Conservation (phyloP, 2,113 vertebrate species). For the Rhombomys opimus region DNA sequence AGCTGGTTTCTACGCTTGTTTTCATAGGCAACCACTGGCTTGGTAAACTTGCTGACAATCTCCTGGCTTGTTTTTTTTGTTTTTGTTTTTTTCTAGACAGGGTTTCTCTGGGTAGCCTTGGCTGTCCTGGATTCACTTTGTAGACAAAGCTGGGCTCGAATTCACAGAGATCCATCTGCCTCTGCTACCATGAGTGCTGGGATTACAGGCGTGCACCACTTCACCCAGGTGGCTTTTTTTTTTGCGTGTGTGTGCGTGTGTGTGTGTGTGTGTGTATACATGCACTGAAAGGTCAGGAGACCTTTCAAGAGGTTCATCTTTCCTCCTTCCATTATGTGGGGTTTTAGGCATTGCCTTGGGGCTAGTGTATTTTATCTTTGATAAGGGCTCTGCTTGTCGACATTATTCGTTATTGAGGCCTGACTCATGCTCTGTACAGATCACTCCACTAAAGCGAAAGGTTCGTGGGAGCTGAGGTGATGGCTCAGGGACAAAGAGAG, state of each 20-base stretch:
- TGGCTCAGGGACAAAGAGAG: not conserved
- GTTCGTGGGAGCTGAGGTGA: not conserved
- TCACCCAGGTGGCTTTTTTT: not conserved
- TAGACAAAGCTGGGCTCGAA: too few species aligned
- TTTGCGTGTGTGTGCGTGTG: not conserved
- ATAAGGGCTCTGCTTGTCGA: accelerated
- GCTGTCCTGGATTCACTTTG: too few species aligned
- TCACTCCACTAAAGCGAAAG: not conserved
- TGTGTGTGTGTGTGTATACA: not conserved
- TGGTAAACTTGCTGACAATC: not conserved
- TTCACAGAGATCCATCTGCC: too few species aligned
- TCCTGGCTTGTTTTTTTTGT: not conserved
- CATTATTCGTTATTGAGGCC: not conserved
- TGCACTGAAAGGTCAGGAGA: not conserved
- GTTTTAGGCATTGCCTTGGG: not conserved
- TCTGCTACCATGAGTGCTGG: too few species aligned
- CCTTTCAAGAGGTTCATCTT: not conserved
- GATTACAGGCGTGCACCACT: too few species aligned
- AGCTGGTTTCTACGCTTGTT: too few species aligned
- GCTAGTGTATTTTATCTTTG: not conserved
- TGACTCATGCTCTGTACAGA: accelerated
- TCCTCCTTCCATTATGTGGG: not conserved
- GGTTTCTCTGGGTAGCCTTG: too few species aligned
- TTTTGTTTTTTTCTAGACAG: too few species aligned
- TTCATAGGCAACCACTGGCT: not conserved